A percentile compares a stretch with the other conserved stretches of the same genome.
These are phyloP conservation scores for Pammene aurita DNA, from an alignment of 2,888 invertebrate species.

Conservation along the genomic window DNA sequence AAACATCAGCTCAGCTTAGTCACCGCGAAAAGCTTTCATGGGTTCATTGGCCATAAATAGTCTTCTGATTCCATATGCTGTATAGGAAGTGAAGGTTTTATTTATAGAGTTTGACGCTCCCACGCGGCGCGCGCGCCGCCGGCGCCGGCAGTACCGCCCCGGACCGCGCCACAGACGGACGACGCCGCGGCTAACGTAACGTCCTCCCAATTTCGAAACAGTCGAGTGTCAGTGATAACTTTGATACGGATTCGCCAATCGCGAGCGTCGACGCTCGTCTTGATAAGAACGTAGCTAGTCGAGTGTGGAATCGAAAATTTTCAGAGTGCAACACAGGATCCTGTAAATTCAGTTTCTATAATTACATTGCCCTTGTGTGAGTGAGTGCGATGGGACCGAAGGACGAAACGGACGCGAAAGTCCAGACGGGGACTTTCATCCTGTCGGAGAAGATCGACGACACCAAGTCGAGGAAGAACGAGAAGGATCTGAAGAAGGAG, in stretches of 20 bases:
- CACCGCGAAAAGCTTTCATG: conserved; percentile 70
- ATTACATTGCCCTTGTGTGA: conserved; percentile 63
- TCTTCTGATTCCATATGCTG: conserved; percentile 68
- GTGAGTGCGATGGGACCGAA: conserved; percentile 72
- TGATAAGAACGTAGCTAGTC: conserved; percentile 61
- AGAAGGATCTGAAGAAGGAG: conserved; percentile 81
- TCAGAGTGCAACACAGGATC: conserved; percentile 66
- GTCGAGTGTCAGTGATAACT: conserved; percentile 73
- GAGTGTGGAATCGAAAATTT: conserved; percentile 64
- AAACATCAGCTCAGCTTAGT: conserved; percentile 53
- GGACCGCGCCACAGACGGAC: conserved; percentile 47
- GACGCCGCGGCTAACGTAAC: conserved; percentile 50
- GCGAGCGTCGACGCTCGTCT: conserved; percentile 60
- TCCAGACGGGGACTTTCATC: conserved; percentile 81
- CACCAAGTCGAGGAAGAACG: conserved; percentile 75
- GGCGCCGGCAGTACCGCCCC: conserved; percentile 49
- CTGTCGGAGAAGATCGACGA: conserved; percentile 83
- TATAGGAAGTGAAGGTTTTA: conserved; percentile 77
- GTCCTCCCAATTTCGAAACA: conserved; percentile 60
- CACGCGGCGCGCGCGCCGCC: conserved; percentile 54
- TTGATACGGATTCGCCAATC: conserved; percentile 70
- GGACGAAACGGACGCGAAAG: conserved; percentile 69
- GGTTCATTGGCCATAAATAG: conserved; percentile 80
- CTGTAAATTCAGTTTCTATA: conserved; percentile 51
- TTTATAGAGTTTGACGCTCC: conserved; percentile 70